These are phyloP conservation scores for Aphidius colemani DNA, from an alignment of 2,888 invertebrate species.

Conservation along the genomic window DNA sequence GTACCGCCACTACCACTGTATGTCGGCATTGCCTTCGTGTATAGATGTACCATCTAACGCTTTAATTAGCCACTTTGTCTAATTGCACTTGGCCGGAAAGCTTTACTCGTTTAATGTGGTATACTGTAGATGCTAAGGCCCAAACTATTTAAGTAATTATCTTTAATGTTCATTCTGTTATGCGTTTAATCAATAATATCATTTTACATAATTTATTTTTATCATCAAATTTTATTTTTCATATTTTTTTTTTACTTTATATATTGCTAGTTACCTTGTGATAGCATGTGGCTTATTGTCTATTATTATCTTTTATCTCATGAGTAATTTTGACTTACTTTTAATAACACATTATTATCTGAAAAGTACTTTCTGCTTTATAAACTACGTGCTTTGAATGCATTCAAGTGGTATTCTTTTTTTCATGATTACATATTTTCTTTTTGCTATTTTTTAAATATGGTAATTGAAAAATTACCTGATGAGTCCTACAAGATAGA, in stretches of 20 bases:
- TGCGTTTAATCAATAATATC: no score
- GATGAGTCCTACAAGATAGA: no score
- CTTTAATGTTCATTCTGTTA: constrained; percentile 17
- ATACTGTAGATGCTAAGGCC: constrained; percentile 12
- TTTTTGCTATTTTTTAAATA: no score
- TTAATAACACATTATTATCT: no score
- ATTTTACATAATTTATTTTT: no score
- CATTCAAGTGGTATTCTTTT: no score
- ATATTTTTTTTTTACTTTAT: neutral
- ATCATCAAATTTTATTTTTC: constrained; percentile 15
- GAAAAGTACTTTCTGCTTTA: no score
- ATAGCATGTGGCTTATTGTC: neutral
- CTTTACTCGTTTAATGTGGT: constrained; percentile 25
- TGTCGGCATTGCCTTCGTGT: constrained; percentile 18
- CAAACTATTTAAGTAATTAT: constrained; percentile 33
- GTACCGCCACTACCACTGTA: constrained; percentile 7
- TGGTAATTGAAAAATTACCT: no score
- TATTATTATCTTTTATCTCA: constrained; percentile 10
- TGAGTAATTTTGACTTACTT: constrained; percentile 14
- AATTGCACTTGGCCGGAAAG: constrained; percentile 39
- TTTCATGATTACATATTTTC: no score
- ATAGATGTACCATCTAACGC: constrained; percentile 39
- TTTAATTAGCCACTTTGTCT: constrained; percentile 46
- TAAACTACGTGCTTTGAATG: no score
- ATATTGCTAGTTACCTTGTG: neutral